Conservation (phyloP, 2,113 vertebrate genomes). For the Harpagus bidentatus region DNA sequence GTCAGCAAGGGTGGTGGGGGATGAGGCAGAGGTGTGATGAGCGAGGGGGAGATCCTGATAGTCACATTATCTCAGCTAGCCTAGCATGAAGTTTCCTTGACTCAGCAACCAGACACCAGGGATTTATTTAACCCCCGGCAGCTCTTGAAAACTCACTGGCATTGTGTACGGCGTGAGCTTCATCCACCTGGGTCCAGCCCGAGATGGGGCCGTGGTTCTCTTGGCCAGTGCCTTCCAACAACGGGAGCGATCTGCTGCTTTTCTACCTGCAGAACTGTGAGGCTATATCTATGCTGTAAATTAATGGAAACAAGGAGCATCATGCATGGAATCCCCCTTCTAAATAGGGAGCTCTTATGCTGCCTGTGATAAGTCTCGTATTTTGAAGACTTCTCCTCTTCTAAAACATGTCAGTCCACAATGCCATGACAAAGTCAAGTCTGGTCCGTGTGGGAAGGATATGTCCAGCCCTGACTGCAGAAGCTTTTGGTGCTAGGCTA, state of each 20-base stretch:
- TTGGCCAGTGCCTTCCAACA: not conserved
- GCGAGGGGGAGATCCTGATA: not conserved
- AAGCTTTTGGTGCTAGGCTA: not conserved
- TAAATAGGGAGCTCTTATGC: not conserved
- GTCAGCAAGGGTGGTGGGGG: not conserved
- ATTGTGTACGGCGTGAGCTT: not conserved
- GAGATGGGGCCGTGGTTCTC: rapidly evolving
- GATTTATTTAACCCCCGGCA: not conserved
- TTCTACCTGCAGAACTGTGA: not conserved
- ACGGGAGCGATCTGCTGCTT: rapidly evolving
- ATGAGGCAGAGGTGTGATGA: not conserved
- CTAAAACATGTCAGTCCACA: not conserved
- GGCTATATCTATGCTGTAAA: not conserved
- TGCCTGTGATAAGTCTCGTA: not conserved
- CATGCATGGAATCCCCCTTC: not conserved
- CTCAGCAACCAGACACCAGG: not conserved
- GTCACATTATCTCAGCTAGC: not conserved
- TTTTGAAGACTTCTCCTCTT: not conserved
- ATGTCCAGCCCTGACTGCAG: not conserved
- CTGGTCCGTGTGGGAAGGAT: not conserved
- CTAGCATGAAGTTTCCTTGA: not conserved
- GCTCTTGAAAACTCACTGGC: not conserved
- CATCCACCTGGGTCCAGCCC: not conserved
- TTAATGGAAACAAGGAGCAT: not conserved
- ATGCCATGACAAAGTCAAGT: rapidly evolving